Conservation (phyloP, 1,140 invertebrate genomes). For the Pararge aegeria region DNA sequence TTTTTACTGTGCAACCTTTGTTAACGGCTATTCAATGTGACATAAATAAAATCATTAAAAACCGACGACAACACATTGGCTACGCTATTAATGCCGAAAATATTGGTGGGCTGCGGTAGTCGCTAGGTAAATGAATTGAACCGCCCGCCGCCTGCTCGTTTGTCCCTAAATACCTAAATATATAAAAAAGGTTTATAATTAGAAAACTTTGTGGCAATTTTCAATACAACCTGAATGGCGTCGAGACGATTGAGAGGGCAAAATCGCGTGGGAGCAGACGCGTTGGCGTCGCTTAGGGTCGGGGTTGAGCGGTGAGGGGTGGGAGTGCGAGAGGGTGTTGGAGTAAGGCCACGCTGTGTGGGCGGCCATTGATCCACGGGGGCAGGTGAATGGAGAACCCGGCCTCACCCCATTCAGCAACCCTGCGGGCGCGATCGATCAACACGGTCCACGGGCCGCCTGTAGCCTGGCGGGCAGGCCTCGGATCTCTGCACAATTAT, state of each 20-base stretch:
- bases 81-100: too few species aligned
- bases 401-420: slow-evolving; percentile 54
- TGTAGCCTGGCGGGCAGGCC: neutral
- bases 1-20: too few species aligned
- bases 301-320: too few species aligned
- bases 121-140: too few species aligned
- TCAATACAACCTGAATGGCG: slow-evolving; percentile 63
- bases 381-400: slow-evolving; percentile 66
- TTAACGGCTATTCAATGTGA: too few species aligned
- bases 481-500: neutral
- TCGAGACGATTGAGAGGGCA: slow-evolving; percentile 58
- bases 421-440: slow-evolving; percentile 51
- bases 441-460: neutral
- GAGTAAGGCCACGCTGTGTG: slow-evolving; percentile 54
- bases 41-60: too few species aligned
- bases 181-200: neutral
- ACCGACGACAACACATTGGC: too few species aligned
- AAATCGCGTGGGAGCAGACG: slow-evolving; percentile 63
- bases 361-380: slow-evolving; percentile 73
- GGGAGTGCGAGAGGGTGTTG: slow-evolving; percentile 24
- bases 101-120: too few species aligned
- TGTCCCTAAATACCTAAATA: too few species aligned
- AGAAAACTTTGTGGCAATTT: slow-evolving; percentile 19
- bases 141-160: too few species aligned
- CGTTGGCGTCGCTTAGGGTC: slow-evolving; percentile 46